phyloP scores from a whole-genome alignment of 2,113 vertebrate species.

The Ceyx margarethae region DNA sequence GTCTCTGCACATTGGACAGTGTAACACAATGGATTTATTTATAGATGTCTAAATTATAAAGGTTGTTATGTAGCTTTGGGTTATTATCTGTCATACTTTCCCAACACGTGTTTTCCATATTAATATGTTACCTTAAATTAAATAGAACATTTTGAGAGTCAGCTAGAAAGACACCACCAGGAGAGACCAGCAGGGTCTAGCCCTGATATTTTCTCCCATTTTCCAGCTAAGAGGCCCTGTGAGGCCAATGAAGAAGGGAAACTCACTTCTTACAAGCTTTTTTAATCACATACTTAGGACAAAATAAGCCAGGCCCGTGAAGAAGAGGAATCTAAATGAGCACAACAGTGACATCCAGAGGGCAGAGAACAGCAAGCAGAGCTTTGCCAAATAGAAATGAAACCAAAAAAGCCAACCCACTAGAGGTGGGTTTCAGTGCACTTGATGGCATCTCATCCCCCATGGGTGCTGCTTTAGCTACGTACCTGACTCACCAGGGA shows the following conservation, averaged over 20 bases:
- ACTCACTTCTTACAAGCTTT: background rate
- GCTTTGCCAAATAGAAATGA: background rate
- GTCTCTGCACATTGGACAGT: background rate
- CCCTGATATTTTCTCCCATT: background rate
- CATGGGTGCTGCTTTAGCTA: background rate
- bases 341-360: constrained; percentile 62
- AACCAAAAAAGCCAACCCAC: background rate
- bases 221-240: background rate
- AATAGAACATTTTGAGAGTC: background rate
- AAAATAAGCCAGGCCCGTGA: background rate
- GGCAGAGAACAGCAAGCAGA: background rate
- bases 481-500: background rate
- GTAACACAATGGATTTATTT: background rate
- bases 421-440: background rate
- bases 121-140: background rate
- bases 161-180: background rate
- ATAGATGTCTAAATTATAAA: background rate
- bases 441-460: background rate
- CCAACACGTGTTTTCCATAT: background rate
- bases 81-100: background rate
- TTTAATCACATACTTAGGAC: background rate
- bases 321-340: background rate
- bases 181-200: background rate
- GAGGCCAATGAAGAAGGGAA: background rate
- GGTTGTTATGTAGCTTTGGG: background rate